phyloP scores from a whole-genome alignment of 2,888 invertebrate genomes.

The Lasioglossum leucozonium region DNA sequence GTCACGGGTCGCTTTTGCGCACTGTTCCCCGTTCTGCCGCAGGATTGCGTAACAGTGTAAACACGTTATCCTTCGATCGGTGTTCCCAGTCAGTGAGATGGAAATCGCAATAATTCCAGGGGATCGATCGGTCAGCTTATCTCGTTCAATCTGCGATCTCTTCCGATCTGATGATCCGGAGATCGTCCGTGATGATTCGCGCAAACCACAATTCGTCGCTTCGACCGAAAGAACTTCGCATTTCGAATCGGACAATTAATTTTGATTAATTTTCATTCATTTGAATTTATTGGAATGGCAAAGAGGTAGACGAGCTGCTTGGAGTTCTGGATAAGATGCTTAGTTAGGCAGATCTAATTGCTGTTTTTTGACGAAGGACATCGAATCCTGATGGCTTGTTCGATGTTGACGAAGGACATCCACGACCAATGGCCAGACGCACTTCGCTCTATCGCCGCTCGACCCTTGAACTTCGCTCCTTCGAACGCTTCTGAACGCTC shows the following conservation, averaged over 20 bases:
- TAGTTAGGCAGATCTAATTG: neutral
- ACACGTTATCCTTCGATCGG: constrained; percentile 16
- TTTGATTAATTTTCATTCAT: no score
- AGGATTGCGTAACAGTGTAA: constrained; percentile 11
- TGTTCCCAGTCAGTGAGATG: neutral
- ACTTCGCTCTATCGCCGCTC: constrained; percentile 12
- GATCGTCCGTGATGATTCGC: neutral
- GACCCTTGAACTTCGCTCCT: constrained; percentile 19
- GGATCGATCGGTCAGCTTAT: neutral
- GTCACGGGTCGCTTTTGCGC: constrained; percentile 13
- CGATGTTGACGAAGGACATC: neutral
- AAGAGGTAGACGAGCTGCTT: neutral
- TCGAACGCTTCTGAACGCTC: constrained; percentile 28
- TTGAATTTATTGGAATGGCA: neutral
- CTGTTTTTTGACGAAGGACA: neutral
- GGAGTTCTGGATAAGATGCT: neutral
- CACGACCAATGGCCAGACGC: constrained; percentile 5
- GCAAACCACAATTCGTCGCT: neutral
- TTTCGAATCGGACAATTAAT: neutral
- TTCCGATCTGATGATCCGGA: neutral
- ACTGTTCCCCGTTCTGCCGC: constrained; percentile 11
- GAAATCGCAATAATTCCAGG: neutral
- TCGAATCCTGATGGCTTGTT: neutral
- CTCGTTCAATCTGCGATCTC: neutral
- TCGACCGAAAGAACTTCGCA: neutral